phyloP scores from a whole-genome alignment of 2,888 invertebrate species.

The Platycheirus albimanus region DNA sequence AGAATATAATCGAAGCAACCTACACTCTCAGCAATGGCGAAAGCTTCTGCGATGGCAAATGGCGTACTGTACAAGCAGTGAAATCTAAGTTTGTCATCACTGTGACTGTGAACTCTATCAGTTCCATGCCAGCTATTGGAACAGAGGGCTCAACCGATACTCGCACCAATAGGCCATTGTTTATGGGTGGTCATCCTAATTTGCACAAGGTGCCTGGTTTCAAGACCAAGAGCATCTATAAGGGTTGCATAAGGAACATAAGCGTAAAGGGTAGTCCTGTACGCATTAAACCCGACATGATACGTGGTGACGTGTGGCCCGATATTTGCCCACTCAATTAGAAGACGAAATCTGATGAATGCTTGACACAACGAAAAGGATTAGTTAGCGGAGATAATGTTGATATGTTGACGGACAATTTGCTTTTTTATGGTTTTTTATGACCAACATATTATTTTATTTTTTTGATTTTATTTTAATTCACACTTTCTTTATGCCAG shows the following conservation, averaged over 20 bases:
- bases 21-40: conserved; percentile 87
- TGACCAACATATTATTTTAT: neutral
- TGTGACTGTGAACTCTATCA: conserved; percentile 92
- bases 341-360: conserved; percentile 64
- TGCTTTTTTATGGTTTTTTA: neutral
- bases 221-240: conserved; percentile 88
- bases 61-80: conserved; percentile 93
- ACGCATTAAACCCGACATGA: conserved; percentile 84
- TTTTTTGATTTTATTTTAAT: neutral
- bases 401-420: conserved; percentile 11
- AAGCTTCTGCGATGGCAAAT: conserved; percentile 96
- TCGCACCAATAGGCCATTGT: conserved; percentile 92
- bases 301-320: conserved; percentile 89
- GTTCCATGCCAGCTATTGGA: conserved; percentile 89
- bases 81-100: conserved; percentile 96
- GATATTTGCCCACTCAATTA: conserved; percentile 92
- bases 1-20: conserved; percentile 88
- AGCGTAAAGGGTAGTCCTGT: conserved; percentile 85
- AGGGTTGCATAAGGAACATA: conserved; percentile 91
- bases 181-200: conserved; percentile 93
- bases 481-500: conserved; percentile 45
- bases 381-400: neutral
- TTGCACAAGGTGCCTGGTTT: conserved; percentile 85
- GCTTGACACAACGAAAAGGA: neutral
- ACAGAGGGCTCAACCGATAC: conserved; percentile 86